phyloP scores from a whole-genome alignment of 2,797 vertebrate species.

The Perodicticus potto region DNA sequence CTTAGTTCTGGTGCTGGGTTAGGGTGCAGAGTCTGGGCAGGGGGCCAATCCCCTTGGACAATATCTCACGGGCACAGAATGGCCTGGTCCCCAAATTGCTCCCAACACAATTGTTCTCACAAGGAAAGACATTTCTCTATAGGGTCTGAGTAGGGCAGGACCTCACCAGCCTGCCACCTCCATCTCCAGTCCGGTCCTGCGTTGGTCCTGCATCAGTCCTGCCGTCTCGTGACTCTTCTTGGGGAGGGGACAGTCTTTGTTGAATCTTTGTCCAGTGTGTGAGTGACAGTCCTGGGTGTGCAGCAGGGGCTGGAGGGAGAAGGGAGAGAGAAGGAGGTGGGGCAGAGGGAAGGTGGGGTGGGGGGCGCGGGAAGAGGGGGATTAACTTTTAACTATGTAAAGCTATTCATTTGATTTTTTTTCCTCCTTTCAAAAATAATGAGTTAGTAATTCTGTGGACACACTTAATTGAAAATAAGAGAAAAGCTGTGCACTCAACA shows the following conservation, averaged over 20 bases:
- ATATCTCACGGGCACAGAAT: neutral
- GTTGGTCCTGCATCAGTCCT: neutral
- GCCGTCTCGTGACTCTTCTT: rapidly evolving
- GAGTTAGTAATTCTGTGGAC: neutral
- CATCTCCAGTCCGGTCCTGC: too few relatives aligned
- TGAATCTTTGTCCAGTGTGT: neutral
- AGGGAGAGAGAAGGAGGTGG: neutral
- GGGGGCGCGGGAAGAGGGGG: too few relatives aligned
- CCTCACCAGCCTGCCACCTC: neutral
- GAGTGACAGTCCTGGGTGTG: neutral
- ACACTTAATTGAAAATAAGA: neutral
- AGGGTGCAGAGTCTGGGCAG: neutral
- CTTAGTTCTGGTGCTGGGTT: neutral
- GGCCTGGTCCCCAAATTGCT: neutral
- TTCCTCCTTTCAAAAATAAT: neutral
- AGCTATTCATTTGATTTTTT: neutral
- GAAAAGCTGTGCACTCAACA: rapidly evolving
- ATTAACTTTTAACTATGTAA: neutral
- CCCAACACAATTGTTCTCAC: neutral
- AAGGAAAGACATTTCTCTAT: neutral
- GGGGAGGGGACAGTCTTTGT: neutral
- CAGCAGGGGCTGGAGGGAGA: neutral
- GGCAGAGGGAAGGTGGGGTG: neutral
- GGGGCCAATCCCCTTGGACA: too few relatives aligned
- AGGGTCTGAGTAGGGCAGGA: rapidly evolving